phyloP scores from a whole-genome alignment of 1,140 invertebrate genomes.

The Drosophila suzukii region DNA sequence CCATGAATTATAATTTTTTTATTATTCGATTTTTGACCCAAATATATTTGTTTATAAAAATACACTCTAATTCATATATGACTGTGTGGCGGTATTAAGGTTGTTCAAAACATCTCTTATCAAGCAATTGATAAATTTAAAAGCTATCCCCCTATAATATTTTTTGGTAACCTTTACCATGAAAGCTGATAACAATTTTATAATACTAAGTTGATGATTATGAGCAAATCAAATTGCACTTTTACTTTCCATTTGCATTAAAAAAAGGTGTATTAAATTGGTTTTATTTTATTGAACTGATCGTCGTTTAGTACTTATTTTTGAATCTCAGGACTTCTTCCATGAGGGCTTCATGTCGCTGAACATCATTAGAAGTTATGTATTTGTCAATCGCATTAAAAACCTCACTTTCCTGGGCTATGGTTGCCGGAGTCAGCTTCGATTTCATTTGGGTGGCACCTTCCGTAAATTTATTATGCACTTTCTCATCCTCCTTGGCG shows the following conservation, averaged over 20 bases:
- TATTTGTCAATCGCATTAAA: slow-evolving; percentile 2
- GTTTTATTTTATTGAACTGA: too few relatives aligned
- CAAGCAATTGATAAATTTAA: neutral
- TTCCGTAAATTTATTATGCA: slow-evolving; percentile 6
- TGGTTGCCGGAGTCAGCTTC: slow-evolving; percentile 4
- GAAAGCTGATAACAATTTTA: slow-evolving; percentile 7
- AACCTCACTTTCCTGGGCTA: slow-evolving; percentile 6
- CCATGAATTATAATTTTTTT: neutral
- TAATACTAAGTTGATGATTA: neutral
- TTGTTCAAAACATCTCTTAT: slow-evolving; percentile 13
- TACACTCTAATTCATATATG: neutral
- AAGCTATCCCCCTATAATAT: too few relatives aligned
- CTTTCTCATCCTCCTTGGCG: slow-evolving; percentile 6
- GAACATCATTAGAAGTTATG: neutral
- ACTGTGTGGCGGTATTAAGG: neutral
- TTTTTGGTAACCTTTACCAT: slow-evolving; percentile 5
- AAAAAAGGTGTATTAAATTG: too few relatives aligned
- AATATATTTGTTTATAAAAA: neutral
- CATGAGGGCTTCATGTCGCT: neutral
- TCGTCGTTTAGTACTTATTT: slow-evolving; percentile 8
- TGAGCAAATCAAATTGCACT: too few relatives aligned
- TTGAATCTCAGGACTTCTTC: slow-evolving; percentile 1
- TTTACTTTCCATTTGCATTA: too few relatives aligned
- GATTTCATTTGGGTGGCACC: slow-evolving; percentile 15
- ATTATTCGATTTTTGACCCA: neutral